phyloP scores from a whole-genome alignment of 2,113 vertebrate species.

The Desmodus rotundus region DNA sequence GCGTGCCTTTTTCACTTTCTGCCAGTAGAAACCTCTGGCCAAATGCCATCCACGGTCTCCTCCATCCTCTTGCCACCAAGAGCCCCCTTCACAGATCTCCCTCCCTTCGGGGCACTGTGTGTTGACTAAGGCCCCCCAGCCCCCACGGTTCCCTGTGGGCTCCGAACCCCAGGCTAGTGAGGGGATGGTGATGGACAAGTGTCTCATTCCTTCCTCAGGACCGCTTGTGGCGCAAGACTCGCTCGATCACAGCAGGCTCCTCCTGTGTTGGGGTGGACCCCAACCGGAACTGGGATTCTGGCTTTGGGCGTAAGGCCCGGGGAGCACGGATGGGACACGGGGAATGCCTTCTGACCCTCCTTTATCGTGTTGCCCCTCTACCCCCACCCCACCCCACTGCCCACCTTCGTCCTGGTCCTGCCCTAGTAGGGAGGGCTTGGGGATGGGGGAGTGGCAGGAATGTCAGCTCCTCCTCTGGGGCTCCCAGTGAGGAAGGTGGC shows the following conservation, averaged over 20 bases:
- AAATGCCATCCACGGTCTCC: neutral
- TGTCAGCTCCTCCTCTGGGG: neutral
- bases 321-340: neutral
- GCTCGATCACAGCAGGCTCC: slow-evolving; percentile 77
- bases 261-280: slow-evolving; percentile 87
- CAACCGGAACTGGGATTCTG: slow-evolving; percentile 94
- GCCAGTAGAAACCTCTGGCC: neutral
- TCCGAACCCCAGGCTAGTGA: neutral
- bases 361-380: neutral
- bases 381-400: no score
- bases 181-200: fast-evolving
- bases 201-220: slow-evolving; percentile 78
- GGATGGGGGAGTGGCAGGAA: fast-evolving
- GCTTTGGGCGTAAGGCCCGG: slow-evolving; percentile 85
- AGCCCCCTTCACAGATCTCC: neutral
- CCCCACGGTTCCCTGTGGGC: neutral
- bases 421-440: neutral
- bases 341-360: neutral
- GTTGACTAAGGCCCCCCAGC: neutral
- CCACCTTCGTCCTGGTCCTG: neutral
- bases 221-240: slow-evolving; percentile 96
- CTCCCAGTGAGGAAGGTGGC: neutral
- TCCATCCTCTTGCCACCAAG: neutral
- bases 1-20: neutral
- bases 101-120: no score